phyloP scores from a whole-genome alignment of 2,113 vertebrate species.

The Ptilorrhoa leucosticta region DNA sequence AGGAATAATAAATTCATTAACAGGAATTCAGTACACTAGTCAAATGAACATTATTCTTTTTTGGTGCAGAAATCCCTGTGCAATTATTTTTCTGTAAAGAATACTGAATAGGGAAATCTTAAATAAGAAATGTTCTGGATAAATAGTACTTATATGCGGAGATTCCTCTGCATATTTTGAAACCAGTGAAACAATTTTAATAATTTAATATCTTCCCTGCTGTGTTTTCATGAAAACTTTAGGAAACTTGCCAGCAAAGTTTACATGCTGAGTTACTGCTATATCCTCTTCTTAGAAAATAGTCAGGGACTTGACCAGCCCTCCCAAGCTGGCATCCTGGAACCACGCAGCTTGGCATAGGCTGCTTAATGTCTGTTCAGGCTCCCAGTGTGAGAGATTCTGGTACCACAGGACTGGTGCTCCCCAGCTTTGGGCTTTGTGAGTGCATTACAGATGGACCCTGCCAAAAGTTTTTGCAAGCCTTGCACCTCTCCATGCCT shows the following conservation, averaged over 20 bases:
- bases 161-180: background rate
- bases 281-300: background rate
- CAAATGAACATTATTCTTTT: background rate
- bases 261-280: background rate
- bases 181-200: background rate
- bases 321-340: background rate
- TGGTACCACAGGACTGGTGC: background rate
- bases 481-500: background rate
- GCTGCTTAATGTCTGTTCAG: background rate
- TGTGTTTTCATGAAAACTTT: background rate
- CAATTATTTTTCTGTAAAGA: background rate
- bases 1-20: background rate
- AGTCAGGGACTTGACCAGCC: background rate
- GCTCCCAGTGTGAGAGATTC: background rate
- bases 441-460: background rate
- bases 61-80: background rate
- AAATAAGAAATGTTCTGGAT: background rate
- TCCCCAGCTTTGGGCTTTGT: background rate
- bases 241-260: background rate
- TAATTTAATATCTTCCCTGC: background rate
- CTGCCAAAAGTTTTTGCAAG: background rate
- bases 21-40: background rate
- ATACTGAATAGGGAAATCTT: background rate
- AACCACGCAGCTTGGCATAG: background rate
- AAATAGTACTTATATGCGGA: background rate